phyloP scores from a whole-genome alignment of 2,888 invertebrate genomes.

The Drosophila mulleri region DNA sequence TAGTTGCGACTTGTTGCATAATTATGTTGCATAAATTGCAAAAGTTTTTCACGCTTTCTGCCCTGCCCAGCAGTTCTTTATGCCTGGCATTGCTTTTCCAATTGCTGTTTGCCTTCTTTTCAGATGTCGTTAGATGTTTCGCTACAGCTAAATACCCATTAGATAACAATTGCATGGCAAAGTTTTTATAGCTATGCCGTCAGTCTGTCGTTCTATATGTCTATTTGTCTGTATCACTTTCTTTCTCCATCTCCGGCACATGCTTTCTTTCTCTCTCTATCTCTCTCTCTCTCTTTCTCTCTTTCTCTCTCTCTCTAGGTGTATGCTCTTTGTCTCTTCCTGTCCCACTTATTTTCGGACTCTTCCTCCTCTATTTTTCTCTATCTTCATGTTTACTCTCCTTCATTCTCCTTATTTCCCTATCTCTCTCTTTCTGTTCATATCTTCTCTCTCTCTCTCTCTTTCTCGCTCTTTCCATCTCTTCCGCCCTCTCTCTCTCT shows the following conservation, averaged over 20 bases:
- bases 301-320: too few species aligned
- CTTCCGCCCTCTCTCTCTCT: background rate
- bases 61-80: slow-evolving; percentile 36
- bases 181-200: background rate
- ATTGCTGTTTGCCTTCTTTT: slow-evolving; percentile 28
- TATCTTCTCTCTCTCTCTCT: too few species aligned
- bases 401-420: too few species aligned
- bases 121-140: slow-evolving; percentile 14
- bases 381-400: too few species aligned
- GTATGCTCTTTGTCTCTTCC: too few species aligned
- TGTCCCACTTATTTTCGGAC: too few species aligned
- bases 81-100: slow-evolving; percentile 52
- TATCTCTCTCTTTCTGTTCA: too few species aligned
- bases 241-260: too few species aligned
- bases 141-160: background rate
- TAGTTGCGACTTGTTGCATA: slow-evolving; percentile 61
- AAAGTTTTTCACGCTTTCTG: slow-evolving; percentile 74
- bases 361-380: too few species aligned
- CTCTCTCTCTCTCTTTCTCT: background rate
- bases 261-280: background rate
- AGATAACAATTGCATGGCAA: background rate
- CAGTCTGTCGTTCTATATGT: background rate
- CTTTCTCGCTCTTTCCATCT: background rate
- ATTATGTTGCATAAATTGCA: slow-evolving; percentile 82
- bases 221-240: background rate